Base-by-base conservation (phyloP, 2,797 vertebrate genomes). In the Macroramphosus scolopax region DNA sequence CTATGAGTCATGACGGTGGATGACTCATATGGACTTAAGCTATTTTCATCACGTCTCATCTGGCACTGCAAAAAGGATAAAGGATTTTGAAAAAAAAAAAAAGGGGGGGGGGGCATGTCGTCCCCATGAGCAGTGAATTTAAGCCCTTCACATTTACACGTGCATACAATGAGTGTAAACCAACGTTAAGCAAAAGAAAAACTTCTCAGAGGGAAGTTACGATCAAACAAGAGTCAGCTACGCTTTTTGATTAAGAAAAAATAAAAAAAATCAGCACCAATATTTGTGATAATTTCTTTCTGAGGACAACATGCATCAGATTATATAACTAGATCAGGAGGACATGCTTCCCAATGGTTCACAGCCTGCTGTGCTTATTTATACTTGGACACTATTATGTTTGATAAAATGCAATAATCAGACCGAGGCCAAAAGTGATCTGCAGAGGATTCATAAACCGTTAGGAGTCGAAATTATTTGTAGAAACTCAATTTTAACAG, bases 101-200 rank as follows among this genome's bases (percentile, higher is more conserved):
- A 22, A 3, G 20, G 6, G 20, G 20, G 6, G 20, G 20, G 20
- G 6, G 20, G 20, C 20, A 3, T 22, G 20, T 22, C 20, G 20
- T 26, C 8, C 7, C 8, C 25, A 26, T 10, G 3, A 34, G 14
- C 5, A 13, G 32, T 9, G n/a, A n/a, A 34, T 3, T 16, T 34
- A 34, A 5, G 2, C 2, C 15, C 15, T 34, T 33, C 5, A 33
- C 13, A 33, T 33, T 33, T 13, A 16, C 50, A 33, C 68, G 69
- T 73, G 55, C 50, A 44, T 59, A 52, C 14, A 59, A 42, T 15
- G 11, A 60, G 53, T 58, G 44, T 39, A 56, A 33, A 58, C 2
- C 7, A 2, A 14, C n/a, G 10, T 2, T 5, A 20, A 11, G 15
- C 35, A 26, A 25, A 18, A 26, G 14, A 30, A 26, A 30, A 12